These are phyloP conservation scores for Salvelinus sp. DNA, from an alignment of 2,113 vertebrate genomes.

Conservation along the genomic window DNA sequence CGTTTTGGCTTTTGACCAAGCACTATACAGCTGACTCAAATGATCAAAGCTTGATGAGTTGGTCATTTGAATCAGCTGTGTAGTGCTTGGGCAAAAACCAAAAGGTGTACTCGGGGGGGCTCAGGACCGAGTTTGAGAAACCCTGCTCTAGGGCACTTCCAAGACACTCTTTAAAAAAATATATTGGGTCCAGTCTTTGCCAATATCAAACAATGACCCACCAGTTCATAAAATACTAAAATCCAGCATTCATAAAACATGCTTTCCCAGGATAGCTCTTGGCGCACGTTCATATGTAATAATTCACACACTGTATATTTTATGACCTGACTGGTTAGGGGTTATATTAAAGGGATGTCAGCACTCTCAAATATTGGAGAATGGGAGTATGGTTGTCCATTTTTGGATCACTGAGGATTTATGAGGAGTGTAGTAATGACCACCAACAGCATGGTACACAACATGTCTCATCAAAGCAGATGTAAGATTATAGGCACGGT, in stretches of 20 bases:
- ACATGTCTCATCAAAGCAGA: not conserved
- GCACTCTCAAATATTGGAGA: slow-evolving; percentile 56
- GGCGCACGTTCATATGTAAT: slow-evolving; percentile 68
- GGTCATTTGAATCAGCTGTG: no score
- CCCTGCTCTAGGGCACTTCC: slow-evolving; percentile 3
- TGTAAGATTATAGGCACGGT: no score
- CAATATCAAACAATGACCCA: slow-evolving; percentile 69
- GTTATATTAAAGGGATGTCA: slow-evolving; percentile 56
- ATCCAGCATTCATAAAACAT: slow-evolving; percentile 70
- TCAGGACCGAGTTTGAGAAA: no score
- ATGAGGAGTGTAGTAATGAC: not conserved
- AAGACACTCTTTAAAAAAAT: slow-evolving; percentile 34
- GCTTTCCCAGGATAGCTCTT: slow-evolving; percentile 63
- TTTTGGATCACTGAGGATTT: slow-evolving; percentile 2
- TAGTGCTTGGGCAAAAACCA: no score
- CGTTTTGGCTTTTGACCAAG: no score
- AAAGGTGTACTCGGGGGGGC: no score
- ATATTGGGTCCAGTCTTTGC: slow-evolving; percentile 59
- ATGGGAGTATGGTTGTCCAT: slow-evolving; percentile 10
- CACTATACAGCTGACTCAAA: no score
- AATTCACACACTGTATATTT: slow-evolving; percentile 77
- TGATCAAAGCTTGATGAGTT: no score
- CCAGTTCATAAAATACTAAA: slow-evolving; percentile 73
- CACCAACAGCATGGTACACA: not conserved
- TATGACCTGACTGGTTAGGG: slow-evolving; percentile 63